These are phyloP conservation scores for Cactoblastis cactorum DNA, from an alignment of 2,888 invertebrate species.

Conservation along the genomic window DNA sequence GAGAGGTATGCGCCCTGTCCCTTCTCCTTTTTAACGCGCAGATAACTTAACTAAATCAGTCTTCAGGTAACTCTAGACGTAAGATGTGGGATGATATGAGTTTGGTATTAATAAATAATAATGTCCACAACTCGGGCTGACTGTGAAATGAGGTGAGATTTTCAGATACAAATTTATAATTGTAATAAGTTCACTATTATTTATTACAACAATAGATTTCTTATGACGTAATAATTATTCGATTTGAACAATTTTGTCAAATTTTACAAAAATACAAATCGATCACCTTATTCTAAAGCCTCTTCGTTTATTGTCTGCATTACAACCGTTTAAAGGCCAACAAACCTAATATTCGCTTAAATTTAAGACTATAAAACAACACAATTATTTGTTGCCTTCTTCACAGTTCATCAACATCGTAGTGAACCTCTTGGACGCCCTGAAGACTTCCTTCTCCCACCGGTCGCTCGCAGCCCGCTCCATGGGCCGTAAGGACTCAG, in stretches of 20 bases:
- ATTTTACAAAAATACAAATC: no score
- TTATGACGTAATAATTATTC: no score
- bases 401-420: slow-evolving; percentile 94
- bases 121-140: no score
- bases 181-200: no score
- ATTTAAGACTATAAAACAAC: neutral
- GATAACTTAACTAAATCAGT: slow-evolving; percentile 4
- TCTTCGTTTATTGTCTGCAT: no score
- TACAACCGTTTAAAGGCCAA: no score
- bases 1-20: slow-evolving; percentile 89
- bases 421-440: slow-evolving; percentile 92
- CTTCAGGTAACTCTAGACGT: slow-evolving; percentile 11
- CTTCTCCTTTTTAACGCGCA: slow-evolving; percentile 42
- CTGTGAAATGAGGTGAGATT: no score
- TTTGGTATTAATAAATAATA: neutral
- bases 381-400: slow-evolving; percentile 22
- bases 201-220: no score
- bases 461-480: slow-evolving; percentile 91
- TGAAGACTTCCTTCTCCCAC: slow-evolving; percentile 95
- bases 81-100: neutral
- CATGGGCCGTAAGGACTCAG: slow-evolving; percentile 91
- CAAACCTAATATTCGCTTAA: no score
- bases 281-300: no score
- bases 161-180: no score
- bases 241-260: no score